Evolutionary conservation across 2,113 vertebrate genomes (phyloP).

Genomic region (Manacus vitellinus): DNA sequence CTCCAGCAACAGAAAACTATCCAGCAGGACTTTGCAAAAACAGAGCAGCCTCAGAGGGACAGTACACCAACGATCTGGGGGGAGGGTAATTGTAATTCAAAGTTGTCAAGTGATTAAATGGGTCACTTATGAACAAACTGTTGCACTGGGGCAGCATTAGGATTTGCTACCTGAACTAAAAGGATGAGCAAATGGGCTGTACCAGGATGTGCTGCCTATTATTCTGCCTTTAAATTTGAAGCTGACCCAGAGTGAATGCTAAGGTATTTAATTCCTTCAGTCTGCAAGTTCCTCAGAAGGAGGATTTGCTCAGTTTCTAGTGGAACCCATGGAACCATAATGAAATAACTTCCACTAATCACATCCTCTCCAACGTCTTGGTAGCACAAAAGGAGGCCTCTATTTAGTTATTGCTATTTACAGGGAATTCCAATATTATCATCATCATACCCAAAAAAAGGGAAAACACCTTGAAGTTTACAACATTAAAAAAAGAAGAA

Average conservation of each 20-base stretch:
- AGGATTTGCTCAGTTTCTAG: background rate
- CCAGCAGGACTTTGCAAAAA: background rate
- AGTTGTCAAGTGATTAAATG: background rate
- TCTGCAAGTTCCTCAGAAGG: background rate
- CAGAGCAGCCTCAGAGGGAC: background rate
- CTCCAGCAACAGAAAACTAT: background rate
- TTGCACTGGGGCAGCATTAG: background rate
- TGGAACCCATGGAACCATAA: background rate
- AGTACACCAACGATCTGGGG: fast-evolving
- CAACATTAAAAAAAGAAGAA: background rate
- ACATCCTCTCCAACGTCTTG: background rate
- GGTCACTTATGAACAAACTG: background rate
- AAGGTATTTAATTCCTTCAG: background rate
- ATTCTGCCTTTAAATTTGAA: background rate
- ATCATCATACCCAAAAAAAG: background rate
- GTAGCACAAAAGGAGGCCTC: background rate
- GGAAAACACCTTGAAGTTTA: background rate
- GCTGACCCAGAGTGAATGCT: background rate
- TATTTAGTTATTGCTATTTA: background rate
- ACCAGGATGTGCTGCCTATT: background rate
- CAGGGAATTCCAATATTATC: background rate
- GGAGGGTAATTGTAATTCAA: background rate
- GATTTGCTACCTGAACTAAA: background rate
- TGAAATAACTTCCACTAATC: background rate
- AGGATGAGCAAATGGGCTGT: background rate